Base-by-base conservation (phyloP, 2,888 invertebrate species). In the Lacanobia wlatinum region DNA sequence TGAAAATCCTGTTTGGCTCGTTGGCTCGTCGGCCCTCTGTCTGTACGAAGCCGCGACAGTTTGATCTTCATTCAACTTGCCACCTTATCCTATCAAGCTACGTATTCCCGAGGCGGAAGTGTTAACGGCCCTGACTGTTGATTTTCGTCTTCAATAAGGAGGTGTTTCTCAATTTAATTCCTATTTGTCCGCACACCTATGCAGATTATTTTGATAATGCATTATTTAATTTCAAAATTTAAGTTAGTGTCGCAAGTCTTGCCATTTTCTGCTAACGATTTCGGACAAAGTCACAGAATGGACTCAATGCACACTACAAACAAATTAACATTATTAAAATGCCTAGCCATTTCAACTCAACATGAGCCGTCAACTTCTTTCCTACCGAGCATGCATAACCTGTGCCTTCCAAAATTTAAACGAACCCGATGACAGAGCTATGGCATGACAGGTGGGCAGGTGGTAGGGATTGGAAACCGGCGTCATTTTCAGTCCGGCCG, bases 1-100 rank as follows among this genome's bases (percentile, higher is more conserved):
- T 14, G n/a, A 43, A 48, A 50, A 58, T 58, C 38, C 23, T 12
- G 14, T 48, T 52, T 48, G 7, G 12, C 50, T 48, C 14, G 48
- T 55, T 16, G 18, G 4, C 14, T 52, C 40, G 40, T 46, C 52
- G 21, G 78, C 78, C 78, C 48, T 59, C 28, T 48, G 68, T 59
- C 28, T 48, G 68, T 43, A 48, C 16, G 28, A 59, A 53, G 40
- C 52, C 34, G 40, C 58, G 64, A 76, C 76, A 78, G 60, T 66
- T 72, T 72, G 60, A 75, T 65, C 61, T 72, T 52, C 58, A 53
- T 52, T 77, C 78, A 56, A 59, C 52, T 76, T 14, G 59, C 23
- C 28, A 58, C 55, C 58, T 69, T 61, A 50, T 64, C 38, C 63
- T 72, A 78, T 55, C n/a, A 38, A 56, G n/a, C 78, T 56, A 58